Evolutionary conservation across 1,140 invertebrate genomes (phyloP).

Genomic region (Pomacea maculata): DNA sequence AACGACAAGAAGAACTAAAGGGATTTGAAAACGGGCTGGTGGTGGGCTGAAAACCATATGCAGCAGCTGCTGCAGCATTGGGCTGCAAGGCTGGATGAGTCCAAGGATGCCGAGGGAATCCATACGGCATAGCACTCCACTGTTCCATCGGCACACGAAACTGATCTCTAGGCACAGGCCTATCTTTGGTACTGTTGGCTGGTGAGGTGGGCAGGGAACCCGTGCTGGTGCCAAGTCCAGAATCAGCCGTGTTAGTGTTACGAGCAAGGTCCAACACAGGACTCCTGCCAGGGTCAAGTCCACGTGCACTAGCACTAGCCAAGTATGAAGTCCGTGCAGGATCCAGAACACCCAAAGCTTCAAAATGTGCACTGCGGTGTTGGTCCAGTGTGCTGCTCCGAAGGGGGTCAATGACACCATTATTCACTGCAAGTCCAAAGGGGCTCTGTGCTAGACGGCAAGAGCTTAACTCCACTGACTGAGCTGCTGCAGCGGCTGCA

Average conservation of each 20-base stretch:
- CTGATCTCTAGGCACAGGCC: slow-evolving; percentile 10
- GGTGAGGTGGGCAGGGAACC: slow-evolving; percentile 4
- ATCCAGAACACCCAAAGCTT: slow-evolving; percentile 15
- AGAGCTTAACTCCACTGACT: slow-evolving; percentile 25
- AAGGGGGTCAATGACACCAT: slow-evolving; percentile 24
- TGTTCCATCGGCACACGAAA: slow-evolving; percentile 27
- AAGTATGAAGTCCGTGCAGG: neutral
- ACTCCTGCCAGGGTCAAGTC: slow-evolving; percentile 18
- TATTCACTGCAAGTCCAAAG: slow-evolving; percentile 18
- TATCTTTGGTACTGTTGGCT: slow-evolving; percentile 17
- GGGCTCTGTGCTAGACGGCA: slow-evolving; percentile 23
- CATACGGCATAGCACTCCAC: slow-evolving; percentile 30
- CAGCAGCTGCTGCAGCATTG: slow-evolving; percentile 20
- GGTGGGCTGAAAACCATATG: slow-evolving; percentile 28
- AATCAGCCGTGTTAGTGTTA: slow-evolving; percentile 20
- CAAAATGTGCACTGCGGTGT: slow-evolving; percentile 11
- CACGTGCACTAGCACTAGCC: neutral
- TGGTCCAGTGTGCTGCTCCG: slow-evolving; percentile 19
- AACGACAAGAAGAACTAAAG: slow-evolving; percentile 26
- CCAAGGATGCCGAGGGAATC: slow-evolving; percentile 25
- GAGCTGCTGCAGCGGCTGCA: slow-evolving; percentile 3
- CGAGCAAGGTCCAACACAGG: slow-evolving; percentile 13
- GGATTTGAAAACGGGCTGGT: slow-evolving; percentile 15
- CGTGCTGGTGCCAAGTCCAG: slow-evolving; percentile 4
- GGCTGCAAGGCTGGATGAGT: slow-evolving; percentile 18